These are phyloP conservation scores for Oncorhynchus nerka DNA, from an alignment of 2,113 vertebrate genomes.

Conservation along the genomic window DNA sequence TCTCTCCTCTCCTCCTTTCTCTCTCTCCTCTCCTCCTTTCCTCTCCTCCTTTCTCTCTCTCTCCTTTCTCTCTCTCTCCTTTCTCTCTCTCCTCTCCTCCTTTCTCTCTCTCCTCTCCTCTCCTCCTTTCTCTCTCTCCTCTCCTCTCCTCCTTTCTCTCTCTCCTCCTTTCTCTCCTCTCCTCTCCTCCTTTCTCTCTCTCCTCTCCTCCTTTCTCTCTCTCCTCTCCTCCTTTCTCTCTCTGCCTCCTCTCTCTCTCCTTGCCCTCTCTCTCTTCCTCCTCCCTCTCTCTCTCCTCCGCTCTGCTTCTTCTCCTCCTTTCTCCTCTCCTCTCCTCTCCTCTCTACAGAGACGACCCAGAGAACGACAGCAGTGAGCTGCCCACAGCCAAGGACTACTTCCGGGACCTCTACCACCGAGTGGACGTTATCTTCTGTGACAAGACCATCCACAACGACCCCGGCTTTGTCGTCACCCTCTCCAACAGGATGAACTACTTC, in stretches of 20 bases:
- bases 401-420: conserved; percentile 94
- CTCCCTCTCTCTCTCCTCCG: accelerated
- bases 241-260: accelerated
- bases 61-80: accelerated
- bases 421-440: conserved; percentile 99
- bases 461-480: conserved; percentile 96
- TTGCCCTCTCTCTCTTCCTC: accelerated
- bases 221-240: accelerated
- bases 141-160: accelerated
- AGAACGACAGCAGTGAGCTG: conserved; percentile 94
- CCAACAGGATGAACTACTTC: conserved; percentile 99
- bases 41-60: accelerated
- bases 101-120: too few relatives aligned
- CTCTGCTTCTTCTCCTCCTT: accelerated
- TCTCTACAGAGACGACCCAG: conserved; percentile 87
- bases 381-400: conserved; percentile 98
- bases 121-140: background rate
- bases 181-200: accelerated
- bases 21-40: accelerated
- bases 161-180: accelerated
- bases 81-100: accelerated
- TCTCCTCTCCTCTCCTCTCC: background rate
- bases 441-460: conserved; percentile 99
- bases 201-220: accelerated
- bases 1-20: accelerated